Base-by-base conservation (phyloP, 2,888 invertebrate species). In the Tipula unca region DNA sequence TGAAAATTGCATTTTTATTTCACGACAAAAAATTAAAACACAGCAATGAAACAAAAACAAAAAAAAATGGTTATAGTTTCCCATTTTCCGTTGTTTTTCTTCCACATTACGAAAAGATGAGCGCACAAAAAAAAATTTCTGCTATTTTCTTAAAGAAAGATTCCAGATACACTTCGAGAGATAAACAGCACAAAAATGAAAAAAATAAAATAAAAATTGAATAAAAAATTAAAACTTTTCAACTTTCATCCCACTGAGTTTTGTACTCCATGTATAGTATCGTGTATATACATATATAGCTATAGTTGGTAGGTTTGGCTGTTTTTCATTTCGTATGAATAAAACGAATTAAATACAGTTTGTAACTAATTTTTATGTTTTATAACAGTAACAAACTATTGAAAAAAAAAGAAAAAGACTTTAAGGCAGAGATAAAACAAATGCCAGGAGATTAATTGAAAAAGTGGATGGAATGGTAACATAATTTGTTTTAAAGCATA, bases 1-100 rank as follows among this genome's bases (percentile, higher is more conserved):
- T 83, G 29, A 83, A 83, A 83, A 83, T 83, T 83, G 83, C 83
- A 83, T 32, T 69, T 69, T 69, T 69, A 69, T 69, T 83, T 32
- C 83, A 35, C 32, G 83, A 29, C 83, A n/a, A 5, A 82, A 82
- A 82, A 82, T 6, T 10, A 13, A 39, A 39, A 13, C 39, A 39
- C 10, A 39, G 48, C 17, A 48, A 6, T 6, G 35, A 35, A 39
- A 39, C 39, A 39, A 6, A 2, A 32, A 32, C 2, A 32, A 39
- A 48, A 48, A 48, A 48, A 48, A 69, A 25, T 25, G 25, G 25
- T 69, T 69, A 69, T 69, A 69, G 69, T 69, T 69, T 69, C 69
- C 69, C 14, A 25, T 25, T 69, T 69, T 69, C 69, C 69, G 13
- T 69, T 25, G 69, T 69, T 69, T 69, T 69, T 69, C 25, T 69